A percentile compares a stretch with the other conserved stretches of the same genome.
Conservation (phyloP, 2,888 invertebrate species). For the Thereva unica region DNA sequence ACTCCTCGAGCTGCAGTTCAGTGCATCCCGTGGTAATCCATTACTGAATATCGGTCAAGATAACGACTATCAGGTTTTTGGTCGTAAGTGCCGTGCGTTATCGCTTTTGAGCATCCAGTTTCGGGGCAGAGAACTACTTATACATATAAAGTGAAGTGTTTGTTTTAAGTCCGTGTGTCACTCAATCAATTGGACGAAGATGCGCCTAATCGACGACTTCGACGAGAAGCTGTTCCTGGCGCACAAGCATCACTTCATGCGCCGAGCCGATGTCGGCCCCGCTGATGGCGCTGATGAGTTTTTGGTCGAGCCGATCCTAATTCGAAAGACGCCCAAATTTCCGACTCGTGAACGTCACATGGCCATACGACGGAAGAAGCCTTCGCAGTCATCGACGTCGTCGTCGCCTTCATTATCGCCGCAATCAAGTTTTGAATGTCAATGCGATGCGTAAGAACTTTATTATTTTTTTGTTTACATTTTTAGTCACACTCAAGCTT, state of each 20-base stretch:
- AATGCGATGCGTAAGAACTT: conserved; percentile 40
- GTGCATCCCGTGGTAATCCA: too few species aligned
- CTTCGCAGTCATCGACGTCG: conserved; percentile 43
- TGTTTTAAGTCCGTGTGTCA: too few species aligned
- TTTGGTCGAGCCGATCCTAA: conserved; percentile 56
- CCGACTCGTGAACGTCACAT: conserved; percentile 71
- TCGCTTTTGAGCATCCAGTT: too few species aligned
- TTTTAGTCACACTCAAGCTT: not conserved
- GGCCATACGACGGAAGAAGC: conserved; percentile 66
- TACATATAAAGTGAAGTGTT: too few species aligned
- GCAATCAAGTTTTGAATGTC: conserved; percentile 41
- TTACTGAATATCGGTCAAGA: too few species aligned
- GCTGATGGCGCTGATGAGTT: conserved; percentile 39
- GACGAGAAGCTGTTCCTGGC: conserved; percentile 40
- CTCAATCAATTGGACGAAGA: conserved; percentile 22
- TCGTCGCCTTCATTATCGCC: conserved; percentile 38
- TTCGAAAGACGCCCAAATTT: conserved; percentile 66
- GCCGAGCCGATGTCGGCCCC: conserved; percentile 10
- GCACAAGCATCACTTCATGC: conserved; percentile 35
- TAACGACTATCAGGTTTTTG: too few species aligned
- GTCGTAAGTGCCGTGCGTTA: too few species aligned
- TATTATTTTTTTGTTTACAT: conserved; percentile 4
- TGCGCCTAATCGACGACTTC: conserved; percentile 42
- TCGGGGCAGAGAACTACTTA: too few species aligned
- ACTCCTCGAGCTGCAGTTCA: too few species aligned